A percentile compares a stretch with the other conserved stretches of the same genome.
These are phyloP conservation scores for Menura novaehollandiae DNA, from an alignment of 2,113 vertebrate species.

Conservation along the genomic window DNA sequence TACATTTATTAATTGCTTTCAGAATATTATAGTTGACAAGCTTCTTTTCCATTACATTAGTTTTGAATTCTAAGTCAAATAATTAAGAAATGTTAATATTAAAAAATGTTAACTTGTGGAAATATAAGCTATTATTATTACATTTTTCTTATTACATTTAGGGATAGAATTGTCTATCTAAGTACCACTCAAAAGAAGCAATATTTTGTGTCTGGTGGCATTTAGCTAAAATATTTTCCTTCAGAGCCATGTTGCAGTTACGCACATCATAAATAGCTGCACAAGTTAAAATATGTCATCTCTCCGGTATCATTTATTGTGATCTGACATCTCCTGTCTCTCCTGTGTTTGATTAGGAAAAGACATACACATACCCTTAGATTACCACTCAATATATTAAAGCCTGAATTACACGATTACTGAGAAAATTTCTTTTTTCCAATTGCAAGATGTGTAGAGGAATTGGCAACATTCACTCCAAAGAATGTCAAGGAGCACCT, in stretches of 20 bases:
- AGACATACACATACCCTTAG: not conserved
- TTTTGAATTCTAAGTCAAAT: not conserved
- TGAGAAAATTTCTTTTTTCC: not conserved
- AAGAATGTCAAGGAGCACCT: not conserved
- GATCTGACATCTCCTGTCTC: not conserved
- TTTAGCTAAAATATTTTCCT: not conserved
- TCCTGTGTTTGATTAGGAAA: not conserved
- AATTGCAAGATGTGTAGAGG: not conserved
- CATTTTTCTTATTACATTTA: not conserved
- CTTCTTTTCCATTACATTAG: not conserved
- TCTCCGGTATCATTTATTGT: not conserved
- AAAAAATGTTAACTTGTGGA: not conserved
- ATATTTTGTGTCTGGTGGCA: not conserved
- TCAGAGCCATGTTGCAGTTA: not conserved
- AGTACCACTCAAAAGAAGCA: not conserved
- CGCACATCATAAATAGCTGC: not conserved
- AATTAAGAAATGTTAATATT: not conserved
- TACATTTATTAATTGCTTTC: not conserved
- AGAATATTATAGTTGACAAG: not conserved
- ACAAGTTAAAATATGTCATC: not conserved
- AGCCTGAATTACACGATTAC: not conserved
- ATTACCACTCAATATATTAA: not conserved
- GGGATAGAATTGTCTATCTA: not conserved
- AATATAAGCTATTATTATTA: not conserved
- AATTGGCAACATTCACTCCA: not conserved